Percentiles rank a stretch among this genome's conserved stretches.
These are phyloP conservation scores for Nemoura dubitans DNA, from an alignment of 2,888 invertebrate genomes.

Conservation along the genomic window DNA sequence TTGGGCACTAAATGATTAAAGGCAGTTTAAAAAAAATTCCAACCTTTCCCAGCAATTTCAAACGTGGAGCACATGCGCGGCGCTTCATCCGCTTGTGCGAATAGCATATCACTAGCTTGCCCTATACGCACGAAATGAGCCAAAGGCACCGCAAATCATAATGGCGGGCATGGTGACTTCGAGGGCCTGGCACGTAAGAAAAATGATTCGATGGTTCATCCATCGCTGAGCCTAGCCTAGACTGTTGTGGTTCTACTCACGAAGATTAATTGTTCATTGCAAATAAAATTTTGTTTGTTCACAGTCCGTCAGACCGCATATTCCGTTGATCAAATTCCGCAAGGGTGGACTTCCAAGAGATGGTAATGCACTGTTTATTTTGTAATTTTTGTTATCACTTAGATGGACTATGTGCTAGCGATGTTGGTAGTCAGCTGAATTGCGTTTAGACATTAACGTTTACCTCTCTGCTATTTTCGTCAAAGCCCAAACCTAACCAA, in stretches of 20 bases:
- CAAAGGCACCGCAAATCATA: neutral
- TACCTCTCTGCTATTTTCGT: too few species aligned
- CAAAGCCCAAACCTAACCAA: too few species aligned
- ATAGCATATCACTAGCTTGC: too few species aligned
- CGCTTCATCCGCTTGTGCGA: too few species aligned
- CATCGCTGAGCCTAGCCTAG: neutral
- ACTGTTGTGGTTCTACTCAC: neutral
- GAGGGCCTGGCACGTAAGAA: constrained; percentile 43
- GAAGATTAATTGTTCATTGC: neutral
- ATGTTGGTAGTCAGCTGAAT: too few species aligned
- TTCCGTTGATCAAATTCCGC: constrained; percentile 54
- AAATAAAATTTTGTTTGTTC: constrained; percentile 43
- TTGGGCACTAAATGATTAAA: too few species aligned
- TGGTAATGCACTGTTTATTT: constrained; percentile 49
- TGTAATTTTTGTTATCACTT: neutral
- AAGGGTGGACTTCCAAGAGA: constrained; percentile 52
- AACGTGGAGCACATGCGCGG: too few species aligned
- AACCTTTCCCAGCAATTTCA: too few species aligned
- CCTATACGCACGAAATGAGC: too few species aligned
- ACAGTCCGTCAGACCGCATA: constrained; percentile 54
- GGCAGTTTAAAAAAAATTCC: too few species aligned
- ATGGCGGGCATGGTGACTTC: constrained; percentile 40
- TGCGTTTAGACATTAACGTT: too few species aligned
- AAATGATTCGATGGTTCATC: neutral
- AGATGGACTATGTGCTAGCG: neutral